These are phyloP conservation scores for Scotopteryx bipunctaria DNA, from an alignment of 2,888 invertebrate species.

Conservation along the genomic window DNA sequence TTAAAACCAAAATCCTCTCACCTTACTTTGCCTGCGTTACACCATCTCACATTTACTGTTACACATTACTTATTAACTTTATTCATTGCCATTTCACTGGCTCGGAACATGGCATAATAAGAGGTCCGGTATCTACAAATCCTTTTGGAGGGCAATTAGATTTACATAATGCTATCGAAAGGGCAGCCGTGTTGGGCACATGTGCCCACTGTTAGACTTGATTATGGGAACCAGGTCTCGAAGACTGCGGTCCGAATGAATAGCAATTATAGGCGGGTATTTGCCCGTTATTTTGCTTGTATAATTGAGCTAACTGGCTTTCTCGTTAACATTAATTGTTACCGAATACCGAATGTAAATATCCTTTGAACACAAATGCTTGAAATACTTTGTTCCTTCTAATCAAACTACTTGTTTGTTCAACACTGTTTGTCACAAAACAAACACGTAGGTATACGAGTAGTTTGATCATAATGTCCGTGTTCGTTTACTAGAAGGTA, in stretches of 20 bases:
- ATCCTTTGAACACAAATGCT: too few species aligned
- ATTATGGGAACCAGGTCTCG: slow-evolving; percentile 23
- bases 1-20: background rate
- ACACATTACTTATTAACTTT: slow-evolving; percentile 37
- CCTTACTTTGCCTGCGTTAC: too few species aligned
- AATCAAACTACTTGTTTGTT: too few species aligned
- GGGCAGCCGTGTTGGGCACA: slow-evolving; percentile 24
- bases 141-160: slow-evolving; percentile 31
- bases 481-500: too few species aligned
- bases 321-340: background rate
- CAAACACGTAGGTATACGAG: too few species aligned
- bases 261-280: slow-evolving; percentile 7
- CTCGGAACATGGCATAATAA: slow-evolving; percentile 24
- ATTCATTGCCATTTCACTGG: slow-evolving; percentile 36
- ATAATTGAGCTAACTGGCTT: slow-evolving; percentile 4
- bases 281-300: slow-evolving; percentile 7
- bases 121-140: slow-evolving; percentile 22
- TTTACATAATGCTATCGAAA: slow-evolving; percentile 35
- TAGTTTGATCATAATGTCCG: too few species aligned
- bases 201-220: slow-evolving; percentile 19
- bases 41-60: slow-evolving; percentile 19
- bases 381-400: too few species aligned
- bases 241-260: slow-evolving; percentile 10
- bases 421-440: too few species aligned
- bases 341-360: too few species aligned